These are phyloP conservation scores for Mormyrus proboscirostris DNA, from an alignment of 2,797 vertebrate genomes.

Conservation along the genomic window DNA sequence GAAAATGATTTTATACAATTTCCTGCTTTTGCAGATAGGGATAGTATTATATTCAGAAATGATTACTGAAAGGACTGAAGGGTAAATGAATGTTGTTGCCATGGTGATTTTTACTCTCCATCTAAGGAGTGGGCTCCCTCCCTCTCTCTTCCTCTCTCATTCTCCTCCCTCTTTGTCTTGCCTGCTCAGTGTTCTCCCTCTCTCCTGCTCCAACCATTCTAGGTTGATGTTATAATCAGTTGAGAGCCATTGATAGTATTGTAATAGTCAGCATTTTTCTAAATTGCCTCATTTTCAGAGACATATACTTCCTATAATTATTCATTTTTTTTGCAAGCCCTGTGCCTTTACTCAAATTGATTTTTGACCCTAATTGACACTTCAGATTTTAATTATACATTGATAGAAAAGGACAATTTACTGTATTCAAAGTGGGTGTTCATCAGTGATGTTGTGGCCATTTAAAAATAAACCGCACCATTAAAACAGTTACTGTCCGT, in stretches of 20 bases:
- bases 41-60: constrained; percentile 17
- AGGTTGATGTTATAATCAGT: constrained; percentile 12
- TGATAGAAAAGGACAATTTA: neutral
- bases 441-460: neutral
- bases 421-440: neutral
- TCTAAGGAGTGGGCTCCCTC: neutral
- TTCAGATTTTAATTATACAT: constrained; percentile 1
- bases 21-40: neutral
- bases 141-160: neutral
- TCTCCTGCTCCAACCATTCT: neutral
- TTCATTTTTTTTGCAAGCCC: neutral
- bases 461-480: neutral
- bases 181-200: neutral
- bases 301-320: constrained; percentile 18
- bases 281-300: constrained; percentile 10
- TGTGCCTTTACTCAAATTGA: constrained; percentile 7
- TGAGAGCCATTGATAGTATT: constrained; percentile 15
- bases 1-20: constrained; percentile 16
- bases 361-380: neutral
- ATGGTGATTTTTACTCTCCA: constrained; percentile 27
- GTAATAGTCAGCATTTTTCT: constrained; percentile 15
- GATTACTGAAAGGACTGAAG: constrained; percentile 26
- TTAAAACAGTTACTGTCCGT: neutral
- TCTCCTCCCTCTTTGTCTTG: constrained; percentile 1
- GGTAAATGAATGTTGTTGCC: constrained; percentile 30